Evolutionary conservation across 2,797 vertebrate species (phyloP), one percentile per base, ranked within the genome.

Genomic region (Hapalemur alaotrensis): DNA sequence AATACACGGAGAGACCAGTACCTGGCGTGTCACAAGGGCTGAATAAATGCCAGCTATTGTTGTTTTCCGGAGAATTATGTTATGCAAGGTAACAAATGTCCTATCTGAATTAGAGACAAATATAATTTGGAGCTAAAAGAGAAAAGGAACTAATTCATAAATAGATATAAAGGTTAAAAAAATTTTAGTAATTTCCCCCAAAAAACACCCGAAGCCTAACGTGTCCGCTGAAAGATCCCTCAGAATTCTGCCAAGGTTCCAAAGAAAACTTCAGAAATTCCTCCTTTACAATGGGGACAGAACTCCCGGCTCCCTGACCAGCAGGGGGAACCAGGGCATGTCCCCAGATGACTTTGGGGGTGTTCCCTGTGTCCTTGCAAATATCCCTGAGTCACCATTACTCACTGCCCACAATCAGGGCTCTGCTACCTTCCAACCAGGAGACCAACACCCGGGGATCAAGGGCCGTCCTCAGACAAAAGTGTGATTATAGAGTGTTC

Each of bases 301-400:
- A 46, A 35, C 20, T 83, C 88, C 50, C 5, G 70, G 80, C 93
- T 91, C 76, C 63, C 84, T 70, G 95, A 38, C 94, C 87, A 6
- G 93, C 69, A 90, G 90, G 69, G 70, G 96, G 96, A 96, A 80
- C 4, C 96, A 96, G 95, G 95, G 78, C 90, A 52, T 73, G 89
- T 75, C 96, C 96, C 96, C n/a, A 6, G 78, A 32, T 79, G 93
- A 88, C 92, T 93, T 41, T 10, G 25, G 85, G 94, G 92, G 59
- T 95, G 96, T 95, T 96, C 91, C 93, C 95, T 80, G 94, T 65
- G 96, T 86, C 93, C 92, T 90, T 88, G 92, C 4, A 7, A 92
- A 48, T 95, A 81, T 92, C 78, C 97, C 97, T 95, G 91, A 97
- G 92, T 97, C 97, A 97, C 91, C 63, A 2, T 92, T 72, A 80